A percentile compares a stretch with the other conserved stretches of the same genome.
These are phyloP conservation scores for Henricia sp. DNA, from an alignment of 53 echinoderm and acorn worm genomes.

Conservation along the genomic window DNA sequence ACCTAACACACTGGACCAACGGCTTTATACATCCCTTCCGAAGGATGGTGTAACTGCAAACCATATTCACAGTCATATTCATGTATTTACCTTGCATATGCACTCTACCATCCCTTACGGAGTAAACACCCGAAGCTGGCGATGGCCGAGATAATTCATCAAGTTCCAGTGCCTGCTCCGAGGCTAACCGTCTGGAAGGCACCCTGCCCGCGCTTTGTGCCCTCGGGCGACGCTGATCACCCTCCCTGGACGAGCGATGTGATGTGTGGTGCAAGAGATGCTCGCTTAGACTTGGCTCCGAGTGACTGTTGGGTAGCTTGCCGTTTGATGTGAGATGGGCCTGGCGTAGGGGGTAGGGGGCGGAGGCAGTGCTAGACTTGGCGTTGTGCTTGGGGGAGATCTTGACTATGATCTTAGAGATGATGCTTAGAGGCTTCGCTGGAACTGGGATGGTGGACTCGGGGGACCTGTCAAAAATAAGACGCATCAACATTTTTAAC, in stretches of 20 bases:
- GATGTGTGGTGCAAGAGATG: constrained; percentile 5
- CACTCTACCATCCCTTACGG: constrained; percentile 33
- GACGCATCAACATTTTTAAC: no score
- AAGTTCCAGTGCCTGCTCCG: constrained; percentile 58
- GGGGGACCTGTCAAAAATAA: constrained; percentile 27
- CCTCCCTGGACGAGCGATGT: background rate
- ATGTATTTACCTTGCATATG: constrained; percentile 27
- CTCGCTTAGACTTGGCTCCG: constrained; percentile 63
- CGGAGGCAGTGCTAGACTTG: constrained; percentile 9
- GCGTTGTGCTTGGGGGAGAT: constrained; percentile 53
- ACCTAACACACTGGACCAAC: no score
- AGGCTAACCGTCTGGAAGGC: constrained; percentile 32
- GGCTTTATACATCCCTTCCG: no score
- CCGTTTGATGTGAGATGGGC: constrained; percentile 63
- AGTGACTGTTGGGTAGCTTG: constrained; percentile 44
- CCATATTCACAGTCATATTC: no score
- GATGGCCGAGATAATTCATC: constrained; percentile 30
- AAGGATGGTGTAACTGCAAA: no score
- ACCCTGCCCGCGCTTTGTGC: background rate
- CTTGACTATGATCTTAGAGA: constrained; percentile 49
- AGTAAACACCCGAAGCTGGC: constrained; percentile 26
- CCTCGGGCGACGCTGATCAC: background rate
- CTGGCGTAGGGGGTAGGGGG: constrained; percentile 26
- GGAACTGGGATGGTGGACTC: constrained; percentile 42
- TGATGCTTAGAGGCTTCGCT: constrained; percentile 13